phyloP scores from a whole-genome alignment of 1,140 invertebrate genomes.

The Dreissena polymorpha region DNA sequence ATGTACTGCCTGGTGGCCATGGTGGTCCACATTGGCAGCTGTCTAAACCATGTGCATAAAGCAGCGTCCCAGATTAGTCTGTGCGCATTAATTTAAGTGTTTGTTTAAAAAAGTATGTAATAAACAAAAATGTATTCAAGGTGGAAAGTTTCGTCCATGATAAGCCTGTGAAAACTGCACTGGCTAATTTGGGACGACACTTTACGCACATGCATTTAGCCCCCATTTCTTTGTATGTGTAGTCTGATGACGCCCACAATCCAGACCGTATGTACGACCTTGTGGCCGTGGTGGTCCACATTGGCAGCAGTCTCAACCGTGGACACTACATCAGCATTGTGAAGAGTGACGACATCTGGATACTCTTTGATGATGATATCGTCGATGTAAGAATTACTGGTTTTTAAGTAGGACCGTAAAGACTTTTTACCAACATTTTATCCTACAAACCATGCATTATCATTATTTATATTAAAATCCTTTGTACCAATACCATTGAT shows the following conservation, averaged over 20 bases:
- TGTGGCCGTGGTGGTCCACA: constrained; percentile 99
- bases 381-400: constrained; percentile 92
- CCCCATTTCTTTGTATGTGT: constrained; percentile 68
- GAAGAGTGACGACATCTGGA: constrained; percentile 99
- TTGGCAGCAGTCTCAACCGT: constrained; percentile 98
- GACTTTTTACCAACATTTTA: background rate
- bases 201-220: too few relatives aligned
- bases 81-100: too few relatives aligned
- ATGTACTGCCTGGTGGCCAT: constrained; percentile 99
- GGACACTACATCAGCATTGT: constrained; percentile 99
- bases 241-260: constrained; percentile 98
- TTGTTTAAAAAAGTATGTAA: too few relatives aligned
- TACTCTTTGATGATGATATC: constrained; percentile 99
- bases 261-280: constrained; percentile 98
- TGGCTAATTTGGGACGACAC: too few relatives aligned
- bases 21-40: constrained; percentile 99
- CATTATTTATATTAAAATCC: background rate
- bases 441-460: background rate
- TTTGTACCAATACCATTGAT: too few relatives aligned
- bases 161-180: too few relatives aligned
- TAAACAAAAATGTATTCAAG: too few relatives aligned
- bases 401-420: background rate
- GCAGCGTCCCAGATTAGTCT: too few relatives aligned
- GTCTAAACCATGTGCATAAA: constrained; percentile 98
- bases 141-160: too few relatives aligned